Base-by-base conservation (phyloP, 2,113 vertebrate species). In the Platycercus adscitus region DNA sequence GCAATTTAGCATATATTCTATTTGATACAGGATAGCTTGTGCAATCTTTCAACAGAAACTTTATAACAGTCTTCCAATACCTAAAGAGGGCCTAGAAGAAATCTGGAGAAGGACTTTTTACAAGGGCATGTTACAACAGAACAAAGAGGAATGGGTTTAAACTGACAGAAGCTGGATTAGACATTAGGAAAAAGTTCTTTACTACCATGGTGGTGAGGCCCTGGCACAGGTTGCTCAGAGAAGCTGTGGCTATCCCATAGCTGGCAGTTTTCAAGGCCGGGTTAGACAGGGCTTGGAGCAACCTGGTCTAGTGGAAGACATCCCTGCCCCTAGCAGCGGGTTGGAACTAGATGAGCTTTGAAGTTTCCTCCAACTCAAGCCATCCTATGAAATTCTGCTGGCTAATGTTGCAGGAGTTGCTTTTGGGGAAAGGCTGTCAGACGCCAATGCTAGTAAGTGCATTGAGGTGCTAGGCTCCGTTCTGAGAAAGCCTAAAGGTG, bases 381-480 rank as follows among this genome's bases (percentile, higher is more conserved):
- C 33, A 35, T 24, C 9, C 21, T 58, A 15, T 58, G 78, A 65
- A 80, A 33, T 70, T 65, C 18, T 24, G 18, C 26, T 72, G 75
- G 33, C 70, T 93, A 37, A 17, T 15, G 3, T 47, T 69, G 56
- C 17, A 47, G 78, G 66, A 71, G 33, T 18, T 85, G 65, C 43
- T 76, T 85, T 29, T 60, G 52, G 66, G 58, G 61, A 50, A 47
- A 55, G 61, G 18, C 4, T 46, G 44, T 43, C 55, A 58, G 28
- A 29, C 2, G 20, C 44, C 0, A 0, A 18, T 70, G 16, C 44
- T 21, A 6, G 7, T 53, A 26, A 80, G 21, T 3, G 39, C 2
- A 5, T n/a, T n/a, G 56, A 44, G 65, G 31, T 73, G 23, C 63
- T 56, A 6, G 23, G 47, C 4, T 5, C 43, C 0, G 1, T 56